A percentile compares a stretch with the other conserved stretches of the same genome.
Conservation (phyloP, 1,140 invertebrate species). For the Triops longicaudatus region DNA sequence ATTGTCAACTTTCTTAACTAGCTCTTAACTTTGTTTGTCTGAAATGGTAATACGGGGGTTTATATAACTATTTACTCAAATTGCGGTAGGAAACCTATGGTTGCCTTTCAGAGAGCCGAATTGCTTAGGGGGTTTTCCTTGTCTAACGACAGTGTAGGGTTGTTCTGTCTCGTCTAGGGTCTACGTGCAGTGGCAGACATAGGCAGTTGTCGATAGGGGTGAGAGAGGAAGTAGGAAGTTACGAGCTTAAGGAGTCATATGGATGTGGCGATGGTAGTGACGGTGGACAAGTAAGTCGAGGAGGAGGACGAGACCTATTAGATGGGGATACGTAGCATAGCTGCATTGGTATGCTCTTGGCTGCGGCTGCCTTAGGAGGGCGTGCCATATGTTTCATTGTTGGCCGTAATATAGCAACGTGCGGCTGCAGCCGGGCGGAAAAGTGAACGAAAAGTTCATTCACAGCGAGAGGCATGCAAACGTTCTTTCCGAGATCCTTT, state of each 20-base stretch:
- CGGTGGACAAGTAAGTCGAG: neutral
- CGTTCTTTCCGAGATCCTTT: neutral
- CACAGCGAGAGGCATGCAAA: neutral
- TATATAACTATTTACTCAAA: neutral
- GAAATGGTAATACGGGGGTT: too few relatives aligned
- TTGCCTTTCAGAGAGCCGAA: too few relatives aligned
- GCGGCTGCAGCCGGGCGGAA: conserved; percentile 4
- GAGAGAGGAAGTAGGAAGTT: conserved; percentile 8
- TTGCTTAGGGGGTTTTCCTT: neutral
- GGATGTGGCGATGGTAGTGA: neutral
- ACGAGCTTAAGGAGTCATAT: conserved; percentile 6
- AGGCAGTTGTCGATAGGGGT: neutral
- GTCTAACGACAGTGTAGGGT: neutral
- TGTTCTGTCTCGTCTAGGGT: neutral
- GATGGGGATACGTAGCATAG: neutral
- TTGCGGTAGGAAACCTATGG: too few relatives aligned
- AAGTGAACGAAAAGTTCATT: conserved; percentile 8
- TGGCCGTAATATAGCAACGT: neutral
- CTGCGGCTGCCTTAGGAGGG: neutral
- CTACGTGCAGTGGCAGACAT: neutral
- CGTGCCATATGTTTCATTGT: conserved; percentile 12
- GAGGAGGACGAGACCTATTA: neutral
- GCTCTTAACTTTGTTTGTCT: too few relatives aligned
- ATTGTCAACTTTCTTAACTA: too few relatives aligned
- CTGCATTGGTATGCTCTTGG: neutral